Evolutionary conservation across 2,797 vertebrate genomes (phyloP), one percentile per base, ranked within the genome.

Genomic region (Thunnus albacares): DNA sequence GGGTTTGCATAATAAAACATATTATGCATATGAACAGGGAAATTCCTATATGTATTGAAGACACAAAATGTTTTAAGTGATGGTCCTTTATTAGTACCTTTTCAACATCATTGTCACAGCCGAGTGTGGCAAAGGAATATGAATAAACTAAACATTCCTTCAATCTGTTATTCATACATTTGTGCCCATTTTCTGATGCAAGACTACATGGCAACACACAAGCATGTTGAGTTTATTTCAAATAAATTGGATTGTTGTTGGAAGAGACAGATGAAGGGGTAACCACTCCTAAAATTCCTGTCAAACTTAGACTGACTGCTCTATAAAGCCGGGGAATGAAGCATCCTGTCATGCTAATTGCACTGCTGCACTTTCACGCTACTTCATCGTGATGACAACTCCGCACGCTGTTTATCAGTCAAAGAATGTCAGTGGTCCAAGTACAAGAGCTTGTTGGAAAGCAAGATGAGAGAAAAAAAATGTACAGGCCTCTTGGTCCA

Each of bases 311-410:
- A 81, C 41, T 69, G 72, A 77, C 66, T 69, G 17, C 56, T 70
- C 60, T 56, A 80, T 83, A 76, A 75, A 85, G 43, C 33, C 22
- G 30, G 67, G 24, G 68, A 84, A 82, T 78, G 69, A 83, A 82
- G 69, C 59, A 65, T 82, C 63, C 70, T 86, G 83, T 82, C 83
- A 83, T 45, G 61, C 79, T 88, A 85, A 90, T 90, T 88, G 75
- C 82, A 79, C 84, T 28, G 72, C 62, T 83, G 79, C 81, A 78
- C 75, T 79, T 87, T 61, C 63, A 75, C 28, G 45, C 78, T 47
- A 7, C 74, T 84, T 77, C 73, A 59, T 67, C 13, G 20, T 55
- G 59, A 68, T 74, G 71, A 74, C 77, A 87, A 80, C 67, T 80
- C 57, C 47, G 74, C 63, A 61, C 2, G 38, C 68, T 58, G 76